These are phyloP conservation scores for Alligator sinensis DNA, from an alignment of 2,113 vertebrate species.

Conservation along the genomic window DNA sequence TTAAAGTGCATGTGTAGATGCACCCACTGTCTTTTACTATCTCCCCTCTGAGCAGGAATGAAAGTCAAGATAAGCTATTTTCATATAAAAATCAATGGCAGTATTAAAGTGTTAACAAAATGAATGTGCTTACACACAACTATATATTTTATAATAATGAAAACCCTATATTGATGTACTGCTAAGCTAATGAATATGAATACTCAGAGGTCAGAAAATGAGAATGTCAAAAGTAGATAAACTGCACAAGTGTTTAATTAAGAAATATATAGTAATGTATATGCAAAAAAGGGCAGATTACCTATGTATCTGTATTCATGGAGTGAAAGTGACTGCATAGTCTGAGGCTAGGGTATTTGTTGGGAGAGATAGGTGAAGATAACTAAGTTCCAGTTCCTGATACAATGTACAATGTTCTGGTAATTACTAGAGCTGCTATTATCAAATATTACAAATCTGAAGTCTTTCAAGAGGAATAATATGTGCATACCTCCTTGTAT, in stretches of 20 bases:
- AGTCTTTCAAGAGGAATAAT: background rate
- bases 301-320: background rate
- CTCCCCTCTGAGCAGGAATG: background rate
- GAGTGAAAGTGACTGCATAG: background rate
- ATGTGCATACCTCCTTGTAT: background rate
- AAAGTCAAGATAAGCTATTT: background rate
- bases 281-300: background rate
- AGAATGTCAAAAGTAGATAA: background rate
- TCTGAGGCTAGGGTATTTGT: background rate
- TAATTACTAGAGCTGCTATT: background rate
- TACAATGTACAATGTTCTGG: background rate
- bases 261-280: background rate
- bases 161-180: fast-evolving
- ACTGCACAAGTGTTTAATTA: background rate
- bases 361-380: no score
- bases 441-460: background rate
- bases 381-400: no score
- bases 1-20: no score
- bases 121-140: background rate
- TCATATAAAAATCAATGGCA: background rate
- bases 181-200: background rate
- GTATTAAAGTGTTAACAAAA: background rate
- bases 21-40: background rate
- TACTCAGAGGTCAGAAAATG: background rate
- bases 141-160: background rate